Conservation (phyloP, 1,140 invertebrate genomes). For the Euura lappo region DNA sequence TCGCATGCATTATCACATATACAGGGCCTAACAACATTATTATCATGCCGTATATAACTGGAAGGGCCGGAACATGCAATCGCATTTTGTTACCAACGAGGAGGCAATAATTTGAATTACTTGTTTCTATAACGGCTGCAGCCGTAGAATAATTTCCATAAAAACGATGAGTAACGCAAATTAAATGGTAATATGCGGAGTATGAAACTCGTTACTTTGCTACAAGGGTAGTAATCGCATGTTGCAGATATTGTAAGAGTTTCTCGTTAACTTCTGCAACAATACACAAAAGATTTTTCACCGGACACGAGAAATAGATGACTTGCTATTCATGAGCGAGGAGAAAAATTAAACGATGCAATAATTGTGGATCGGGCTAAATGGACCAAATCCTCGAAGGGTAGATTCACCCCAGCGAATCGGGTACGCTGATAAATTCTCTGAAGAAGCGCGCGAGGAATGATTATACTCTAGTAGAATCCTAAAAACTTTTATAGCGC, state of each 20-base stretch:
- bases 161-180: too few species aligned
- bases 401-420: neutral
- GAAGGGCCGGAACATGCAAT: neutral
- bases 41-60: neutral
- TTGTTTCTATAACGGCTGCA: too few species aligned
- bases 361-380: too few species aligned
- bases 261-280: neutral
- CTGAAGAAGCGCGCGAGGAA: neutral
- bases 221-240: neutral
- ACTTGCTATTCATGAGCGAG: neutral
- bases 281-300: neutral
- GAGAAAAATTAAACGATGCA: neutral
- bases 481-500: neutral
- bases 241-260: too few species aligned
- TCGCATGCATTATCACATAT: conserved; percentile 3
- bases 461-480: neutral
- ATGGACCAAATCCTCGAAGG: neutral
- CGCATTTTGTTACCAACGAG: neutral
- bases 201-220: neutral
- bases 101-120: too few species aligned
- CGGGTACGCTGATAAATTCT: neutral
- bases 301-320: neutral
- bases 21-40: neutral
- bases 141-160: too few species aligned
- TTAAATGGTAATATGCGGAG: neutral